Percentiles rank a stretch among this genome's conserved stretches.
These are phyloP conservation scores for Apantesis nais DNA, from an alignment of 2,888 invertebrate species.

Conservation along the genomic window DNA sequence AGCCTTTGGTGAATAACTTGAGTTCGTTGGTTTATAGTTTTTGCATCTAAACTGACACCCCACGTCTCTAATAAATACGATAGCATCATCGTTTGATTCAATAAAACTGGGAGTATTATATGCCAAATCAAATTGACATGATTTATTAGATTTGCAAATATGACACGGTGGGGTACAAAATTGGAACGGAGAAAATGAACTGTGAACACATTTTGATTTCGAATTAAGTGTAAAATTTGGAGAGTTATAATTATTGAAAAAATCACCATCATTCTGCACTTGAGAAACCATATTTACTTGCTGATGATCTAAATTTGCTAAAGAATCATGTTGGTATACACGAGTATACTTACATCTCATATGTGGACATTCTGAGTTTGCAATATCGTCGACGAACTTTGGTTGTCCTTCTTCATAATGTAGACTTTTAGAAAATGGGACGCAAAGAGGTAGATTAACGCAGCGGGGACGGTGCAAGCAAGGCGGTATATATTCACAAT, in stretches of 20 bases:
- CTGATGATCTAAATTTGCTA: conserved; percentile 49
- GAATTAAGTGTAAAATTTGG: conserved; percentile 53
- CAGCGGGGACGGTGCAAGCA: conserved; percentile 77
- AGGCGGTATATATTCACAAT: conserved; percentile 73
- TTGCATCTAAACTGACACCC: conserved; percentile 75
- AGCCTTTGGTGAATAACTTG: conserved; percentile 46
- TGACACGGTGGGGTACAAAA: conserved; percentile 39
- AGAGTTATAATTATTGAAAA: conserved; percentile 47
- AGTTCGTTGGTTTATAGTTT: conserved; percentile 50
- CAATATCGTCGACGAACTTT: conserved; percentile 52
- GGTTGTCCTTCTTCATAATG: conserved; percentile 59
- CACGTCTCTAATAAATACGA: conserved; percentile 76
- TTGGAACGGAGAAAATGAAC: conserved; percentile 26
- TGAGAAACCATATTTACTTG: conserved; percentile 52
- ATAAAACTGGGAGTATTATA: conserved; percentile 47
- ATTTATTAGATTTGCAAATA: conserved; percentile 62
- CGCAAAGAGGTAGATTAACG: conserved; percentile 75
- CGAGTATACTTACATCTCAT: conserved; percentile 57
- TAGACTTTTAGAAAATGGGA: conserved; percentile 66
- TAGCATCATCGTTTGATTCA: conserved; percentile 53
- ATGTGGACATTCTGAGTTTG: conserved; percentile 52
- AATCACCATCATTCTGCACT: conserved; percentile 58
- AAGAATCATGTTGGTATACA: conserved; percentile 56
- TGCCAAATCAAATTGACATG: conserved; percentile 66
- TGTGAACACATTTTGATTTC: conserved; percentile 48